phyloP scores from a whole-genome alignment of 2,888 invertebrate genomes.

The Allolobophora icterica region DNA sequence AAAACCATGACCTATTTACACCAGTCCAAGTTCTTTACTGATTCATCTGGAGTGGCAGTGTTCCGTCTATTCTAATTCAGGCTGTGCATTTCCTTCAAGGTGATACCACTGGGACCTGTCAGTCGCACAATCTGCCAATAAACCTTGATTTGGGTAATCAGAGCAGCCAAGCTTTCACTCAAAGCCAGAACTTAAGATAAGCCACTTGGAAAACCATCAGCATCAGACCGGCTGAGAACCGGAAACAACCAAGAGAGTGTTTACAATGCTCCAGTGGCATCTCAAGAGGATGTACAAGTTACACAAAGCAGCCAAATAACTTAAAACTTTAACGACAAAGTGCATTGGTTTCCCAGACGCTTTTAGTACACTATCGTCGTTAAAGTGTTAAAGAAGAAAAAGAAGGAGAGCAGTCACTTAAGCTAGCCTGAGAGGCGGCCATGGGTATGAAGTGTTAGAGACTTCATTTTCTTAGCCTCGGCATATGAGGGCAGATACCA shows the following conservation, averaged over 20 bases:
- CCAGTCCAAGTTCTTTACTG: background rate
- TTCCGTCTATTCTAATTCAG: too few species aligned
- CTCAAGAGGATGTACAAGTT: background rate
- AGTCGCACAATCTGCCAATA: background rate
- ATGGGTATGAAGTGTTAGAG: too few species aligned
- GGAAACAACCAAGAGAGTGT: background rate
- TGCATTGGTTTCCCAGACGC: too few species aligned
- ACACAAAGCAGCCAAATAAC: background rate
- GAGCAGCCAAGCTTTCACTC: background rate
- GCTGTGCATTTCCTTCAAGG: background rate
- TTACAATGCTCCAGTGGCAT: too few species aligned
- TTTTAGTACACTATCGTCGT: too few species aligned
- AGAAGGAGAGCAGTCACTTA: too few species aligned
- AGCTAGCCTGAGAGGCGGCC: too few species aligned
- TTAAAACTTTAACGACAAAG: too few species aligned
- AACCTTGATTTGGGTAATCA: background rate
- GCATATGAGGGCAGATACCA: too few species aligned
- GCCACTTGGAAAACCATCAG: background rate
- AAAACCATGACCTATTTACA: too few species aligned
- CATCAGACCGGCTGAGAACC: background rate
- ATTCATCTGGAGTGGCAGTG: background rate
- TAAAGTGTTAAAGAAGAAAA: too few species aligned
- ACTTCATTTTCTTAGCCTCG: too few species aligned
- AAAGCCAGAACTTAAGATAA: background rate
- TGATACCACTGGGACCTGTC: background rate